Conservation (phyloP, 2,797 vertebrate genomes). For the Masticophis lateralis region DNA sequence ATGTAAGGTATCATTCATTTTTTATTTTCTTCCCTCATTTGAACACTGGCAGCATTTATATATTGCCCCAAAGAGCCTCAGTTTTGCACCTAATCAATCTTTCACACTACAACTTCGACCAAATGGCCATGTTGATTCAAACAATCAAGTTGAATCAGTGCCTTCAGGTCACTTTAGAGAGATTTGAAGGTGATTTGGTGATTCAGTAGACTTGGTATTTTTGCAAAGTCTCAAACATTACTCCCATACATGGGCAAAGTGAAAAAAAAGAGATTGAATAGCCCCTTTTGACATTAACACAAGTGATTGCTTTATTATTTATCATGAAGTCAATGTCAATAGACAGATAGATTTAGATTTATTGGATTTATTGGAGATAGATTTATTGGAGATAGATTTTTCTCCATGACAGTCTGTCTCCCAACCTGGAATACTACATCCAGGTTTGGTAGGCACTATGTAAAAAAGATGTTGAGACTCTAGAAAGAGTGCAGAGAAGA, state of each 20-base stretch:
- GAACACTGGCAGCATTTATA: neutral
- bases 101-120: neutral
- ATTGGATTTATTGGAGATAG: too few relatives aligned
- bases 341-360: neutral
- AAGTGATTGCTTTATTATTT: neutral
- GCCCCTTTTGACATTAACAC: neutral
- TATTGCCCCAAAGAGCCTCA: neutral
- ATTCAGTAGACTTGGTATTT: neutral
- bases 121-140: neutral
- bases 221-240: neutral
- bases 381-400: neutral
- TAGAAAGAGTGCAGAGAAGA: too few relatives aligned
- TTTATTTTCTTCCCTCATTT: neutral
- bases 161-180: neutral
- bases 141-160: neutral
- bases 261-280: neutral
- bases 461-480: too few relatives aligned
- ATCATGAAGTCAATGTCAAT: neutral
- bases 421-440: neutral
- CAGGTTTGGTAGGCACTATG: too few relatives aligned
- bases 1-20: neutral
- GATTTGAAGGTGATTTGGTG: neutral
- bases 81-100: neutral
- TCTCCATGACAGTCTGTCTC: neutral
- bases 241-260: neutral